Evolutionary conservation across 2,113 vertebrate species (phyloP).

Genomic region (Myanophis thanlyinensis): DNA sequence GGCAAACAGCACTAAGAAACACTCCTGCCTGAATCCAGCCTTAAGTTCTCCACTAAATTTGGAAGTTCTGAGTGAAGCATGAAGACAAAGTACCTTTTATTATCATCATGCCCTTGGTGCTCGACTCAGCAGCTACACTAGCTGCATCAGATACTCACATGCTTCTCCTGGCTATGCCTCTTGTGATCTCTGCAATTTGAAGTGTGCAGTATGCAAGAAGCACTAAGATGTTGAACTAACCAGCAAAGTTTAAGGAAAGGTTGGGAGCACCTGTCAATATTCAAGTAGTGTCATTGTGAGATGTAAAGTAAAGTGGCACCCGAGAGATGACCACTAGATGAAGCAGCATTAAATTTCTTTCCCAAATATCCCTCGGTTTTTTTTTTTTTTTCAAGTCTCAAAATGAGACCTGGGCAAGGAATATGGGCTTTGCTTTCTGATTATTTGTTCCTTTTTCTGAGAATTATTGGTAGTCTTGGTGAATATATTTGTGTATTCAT

Average conservation of each 20-base stretch:
- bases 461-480: background rate
- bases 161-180: too few species aligned
- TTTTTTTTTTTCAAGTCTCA: background rate
- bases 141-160: too few species aligned
- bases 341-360: background rate
- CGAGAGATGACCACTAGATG: background rate
- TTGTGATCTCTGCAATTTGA: too few species aligned
- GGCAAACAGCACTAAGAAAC: too few species aligned
- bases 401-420: background rate
- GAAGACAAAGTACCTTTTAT: too few species aligned
- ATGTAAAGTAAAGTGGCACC: background rate
- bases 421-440: background rate
- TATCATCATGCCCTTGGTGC: too few species aligned
- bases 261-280: background rate
- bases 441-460: background rate
- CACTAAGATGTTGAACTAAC: too few species aligned
- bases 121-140: too few species aligned
- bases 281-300: background rate
- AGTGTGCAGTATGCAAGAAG: too few species aligned
- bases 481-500: too few species aligned
- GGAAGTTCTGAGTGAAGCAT: too few species aligned
- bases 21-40: background rate
- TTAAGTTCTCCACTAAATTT: background rate
- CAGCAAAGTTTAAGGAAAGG: too few species aligned
- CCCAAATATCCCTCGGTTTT: background rate